These are phyloP conservation scores for Saccostrea echinata DNA, from an alignment of 1,140 invertebrate species.

Conservation along the genomic window DNA sequence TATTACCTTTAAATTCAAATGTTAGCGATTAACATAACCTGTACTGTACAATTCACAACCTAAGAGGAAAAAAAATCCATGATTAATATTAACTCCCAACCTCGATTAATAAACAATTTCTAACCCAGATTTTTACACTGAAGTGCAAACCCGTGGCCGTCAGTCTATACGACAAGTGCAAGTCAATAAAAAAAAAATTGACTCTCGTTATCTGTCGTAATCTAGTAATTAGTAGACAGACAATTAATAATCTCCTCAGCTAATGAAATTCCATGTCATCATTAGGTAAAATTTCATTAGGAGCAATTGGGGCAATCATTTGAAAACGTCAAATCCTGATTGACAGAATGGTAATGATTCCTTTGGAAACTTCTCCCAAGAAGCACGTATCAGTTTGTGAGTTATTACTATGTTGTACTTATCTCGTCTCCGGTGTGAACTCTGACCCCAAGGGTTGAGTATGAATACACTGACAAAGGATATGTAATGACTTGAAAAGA, in stretches of 20 bases:
- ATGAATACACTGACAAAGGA: slow-evolving; percentile 28
- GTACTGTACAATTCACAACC: too few relatives aligned
- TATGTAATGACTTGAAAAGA: slow-evolving; percentile 27
- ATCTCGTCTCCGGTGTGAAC: neutral
- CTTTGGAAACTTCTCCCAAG: neutral
- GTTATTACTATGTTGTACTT: neutral
- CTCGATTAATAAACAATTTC: neutral
- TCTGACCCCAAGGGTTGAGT: neutral
- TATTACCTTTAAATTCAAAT: too few relatives aligned
- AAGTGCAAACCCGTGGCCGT: neutral
- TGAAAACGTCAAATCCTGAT: slow-evolving; percentile 23
- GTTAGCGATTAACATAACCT: too few relatives aligned
- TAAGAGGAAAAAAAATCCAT: too few relatives aligned
- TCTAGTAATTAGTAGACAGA: slow-evolving; percentile 18
- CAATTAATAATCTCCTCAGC: neutral
- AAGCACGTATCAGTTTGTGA: neutral
- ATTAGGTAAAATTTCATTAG: slow-evolving; percentile 4
- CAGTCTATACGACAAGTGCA: neutral
- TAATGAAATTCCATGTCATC: neutral
- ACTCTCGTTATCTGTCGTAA: neutral
- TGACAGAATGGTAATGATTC: slow-evolving; percentile 4
- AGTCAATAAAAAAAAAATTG: slow-evolving; percentile 1
- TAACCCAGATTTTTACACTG: neutral
- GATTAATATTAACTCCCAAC: neutral
- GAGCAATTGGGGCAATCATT: slow-evolving; percentile 30